Conservation (phyloP, 2,888 invertebrate genomes). For the Latheticus oryzae region DNA sequence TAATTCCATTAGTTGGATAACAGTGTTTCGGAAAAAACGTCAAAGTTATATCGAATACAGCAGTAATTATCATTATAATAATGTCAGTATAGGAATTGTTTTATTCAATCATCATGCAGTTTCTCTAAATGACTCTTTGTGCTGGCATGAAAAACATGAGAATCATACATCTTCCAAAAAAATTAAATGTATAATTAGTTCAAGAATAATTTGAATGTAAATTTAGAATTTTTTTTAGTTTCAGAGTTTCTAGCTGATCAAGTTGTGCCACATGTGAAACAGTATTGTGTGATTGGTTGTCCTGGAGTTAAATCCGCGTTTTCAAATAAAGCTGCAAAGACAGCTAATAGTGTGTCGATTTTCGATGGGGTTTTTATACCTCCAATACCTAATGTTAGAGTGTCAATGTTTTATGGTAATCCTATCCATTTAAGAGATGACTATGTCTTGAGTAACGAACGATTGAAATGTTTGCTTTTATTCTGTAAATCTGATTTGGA, state of each 20-base stretch:
- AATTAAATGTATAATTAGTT: conserved; percentile 26
- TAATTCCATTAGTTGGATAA: conserved; percentile 54
- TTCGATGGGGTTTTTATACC: conserved; percentile 57
- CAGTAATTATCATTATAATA: conserved; percentile 51
- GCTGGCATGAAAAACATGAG: conserved; percentile 54
- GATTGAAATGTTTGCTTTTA: conserved; percentile 53
- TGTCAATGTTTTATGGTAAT: conserved; percentile 54
- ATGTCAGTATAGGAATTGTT: conserved; percentile 53
- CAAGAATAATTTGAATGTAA: conserved; percentile 1
- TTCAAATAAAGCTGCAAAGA: conserved; percentile 40
- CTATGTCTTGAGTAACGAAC: conserved; percentile 49
- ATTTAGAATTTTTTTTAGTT: conserved; percentile 47
- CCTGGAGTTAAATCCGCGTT: conserved; percentile 54
- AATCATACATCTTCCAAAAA: conserved; percentile 28
- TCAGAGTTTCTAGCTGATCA: conserved; percentile 56
- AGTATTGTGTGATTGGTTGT: conserved; percentile 56
- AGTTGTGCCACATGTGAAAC: conserved; percentile 49
- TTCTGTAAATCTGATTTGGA: conserved; percentile 50
- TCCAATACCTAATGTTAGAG: conserved; percentile 55
- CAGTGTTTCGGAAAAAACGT: conserved; percentile 37
- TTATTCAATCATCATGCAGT: conserved; percentile 53
- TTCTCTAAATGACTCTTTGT: conserved; percentile 52
- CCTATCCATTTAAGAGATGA: conserved; percentile 45
- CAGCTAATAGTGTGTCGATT: conserved; percentile 36
- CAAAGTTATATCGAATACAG: conserved; percentile 44